Percentiles rank a stretch among this genome's conserved stretches.
phyloP scores from a whole-genome alignment of 2,113 vertebrate species.

The Oplegnathus fasciatus region DNA sequence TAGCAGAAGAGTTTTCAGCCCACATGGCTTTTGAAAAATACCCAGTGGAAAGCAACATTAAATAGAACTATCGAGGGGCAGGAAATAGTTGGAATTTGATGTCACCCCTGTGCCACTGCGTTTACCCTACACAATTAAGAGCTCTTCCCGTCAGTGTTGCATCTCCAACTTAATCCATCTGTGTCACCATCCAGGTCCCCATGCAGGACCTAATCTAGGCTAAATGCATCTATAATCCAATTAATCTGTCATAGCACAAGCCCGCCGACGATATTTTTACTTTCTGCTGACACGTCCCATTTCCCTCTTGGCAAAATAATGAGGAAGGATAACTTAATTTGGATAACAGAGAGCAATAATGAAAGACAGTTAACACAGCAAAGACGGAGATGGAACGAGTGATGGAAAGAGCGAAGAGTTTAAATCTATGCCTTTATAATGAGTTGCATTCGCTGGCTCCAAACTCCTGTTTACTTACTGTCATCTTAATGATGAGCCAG shows the following conservation, averaged over 20 bases:
- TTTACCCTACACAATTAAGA: conserved; percentile 66
- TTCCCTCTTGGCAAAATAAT: conserved; percentile 71
- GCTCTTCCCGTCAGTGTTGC: conserved; percentile 57
- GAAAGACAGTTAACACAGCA: conserved; percentile 70
- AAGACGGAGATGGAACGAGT: conserved; percentile 1
- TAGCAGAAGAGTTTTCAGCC: neutral
- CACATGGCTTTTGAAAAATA: conserved; percentile 29
- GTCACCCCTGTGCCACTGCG: conserved; percentile 41
- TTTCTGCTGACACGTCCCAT: conserved; percentile 76
- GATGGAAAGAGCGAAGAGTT: conserved; percentile 10
- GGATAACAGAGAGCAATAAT: conserved; percentile 65
- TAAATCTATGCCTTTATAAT: conserved; percentile 33
- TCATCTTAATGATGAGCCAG: conserved; percentile 1
- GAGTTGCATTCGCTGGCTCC: conserved; percentile 8
- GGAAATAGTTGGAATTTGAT: conserved; percentile 47
- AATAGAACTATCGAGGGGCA: conserved; percentile 29
- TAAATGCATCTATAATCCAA: conserved; percentile 80
- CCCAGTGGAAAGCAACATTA: conserved; percentile 33
- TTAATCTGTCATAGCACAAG: conserved; percentile 78
- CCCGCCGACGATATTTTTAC: conserved; percentile 69
- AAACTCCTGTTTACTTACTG: conserved; percentile 34
- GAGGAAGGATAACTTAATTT: conserved; percentile 74
- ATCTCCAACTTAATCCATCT: conserved; percentile 77
- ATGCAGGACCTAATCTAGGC: conserved; percentile 73
- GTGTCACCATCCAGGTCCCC: conserved; percentile 73